phyloP scores from a whole-genome alignment of 2,113 vertebrate species.

The Sardina pilchardus region DNA sequence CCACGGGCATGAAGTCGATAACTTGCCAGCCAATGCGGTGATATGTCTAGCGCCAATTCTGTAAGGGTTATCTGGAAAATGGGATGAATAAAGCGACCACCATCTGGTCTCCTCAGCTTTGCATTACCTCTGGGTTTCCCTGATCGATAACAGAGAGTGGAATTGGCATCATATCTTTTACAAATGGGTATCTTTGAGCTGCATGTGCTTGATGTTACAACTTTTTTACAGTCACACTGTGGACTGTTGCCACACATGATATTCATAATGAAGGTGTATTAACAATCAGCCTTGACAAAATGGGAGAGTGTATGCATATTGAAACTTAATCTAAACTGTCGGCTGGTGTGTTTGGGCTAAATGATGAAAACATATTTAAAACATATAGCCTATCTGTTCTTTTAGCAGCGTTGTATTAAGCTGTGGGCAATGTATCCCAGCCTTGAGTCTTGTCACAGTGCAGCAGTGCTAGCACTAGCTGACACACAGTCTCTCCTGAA shows the following conservation, averaged over 20 bases:
- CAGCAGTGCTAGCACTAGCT: not conserved
- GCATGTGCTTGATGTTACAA: not conserved
- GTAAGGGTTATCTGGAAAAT: not conserved
- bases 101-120: not conserved
- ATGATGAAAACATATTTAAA: no score
- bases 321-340: not conserved
- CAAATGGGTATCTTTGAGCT: not conserved
- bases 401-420: no score
- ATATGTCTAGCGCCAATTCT: constrained; percentile 10
- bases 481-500: not conserved
- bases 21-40: constrained; percentile 26
- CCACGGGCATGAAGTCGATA: not conserved
- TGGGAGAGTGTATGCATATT: not conserved
- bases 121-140: not conserved
- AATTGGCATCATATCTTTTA: not conserved
- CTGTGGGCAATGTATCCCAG: not conserved
- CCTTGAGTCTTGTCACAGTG: not conserved
- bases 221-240: not conserved
- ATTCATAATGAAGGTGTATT: not conserved
- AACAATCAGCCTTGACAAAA: not conserved
- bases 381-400: no score
- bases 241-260: not conserved
- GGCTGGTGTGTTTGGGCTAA: no score
- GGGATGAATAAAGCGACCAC: not conserved
- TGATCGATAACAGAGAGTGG: not conserved